Percentiles rank a stretch among this genome's conserved stretches.
Conservation (phyloP, 2,797 vertebrate genomes). For the Falco naumanni region DNA sequence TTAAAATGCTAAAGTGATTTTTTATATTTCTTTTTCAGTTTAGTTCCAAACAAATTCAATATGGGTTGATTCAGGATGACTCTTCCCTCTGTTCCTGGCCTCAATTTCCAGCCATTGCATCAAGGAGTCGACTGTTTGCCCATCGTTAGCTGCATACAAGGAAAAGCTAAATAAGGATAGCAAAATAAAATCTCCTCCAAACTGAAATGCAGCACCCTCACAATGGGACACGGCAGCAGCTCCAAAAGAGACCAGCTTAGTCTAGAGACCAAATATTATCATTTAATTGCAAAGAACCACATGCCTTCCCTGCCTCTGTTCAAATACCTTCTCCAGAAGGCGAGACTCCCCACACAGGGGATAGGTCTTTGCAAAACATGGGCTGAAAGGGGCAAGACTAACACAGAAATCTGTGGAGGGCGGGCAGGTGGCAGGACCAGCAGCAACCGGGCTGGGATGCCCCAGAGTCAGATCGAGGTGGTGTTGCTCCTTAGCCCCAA, state of each 20-base stretch:
- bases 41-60: not conserved
- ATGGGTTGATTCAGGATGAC: not conserved
- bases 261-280: not conserved
- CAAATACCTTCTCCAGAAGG: not conserved
- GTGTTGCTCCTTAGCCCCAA: not conserved
- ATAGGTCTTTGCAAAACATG: not conserved
- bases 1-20: not conserved
- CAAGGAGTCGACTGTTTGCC: not conserved
- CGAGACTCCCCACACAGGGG: not conserved
- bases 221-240: not conserved
- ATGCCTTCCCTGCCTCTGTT: not conserved
- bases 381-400: not conserved
- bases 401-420: fast-evolving
- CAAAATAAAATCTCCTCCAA: not conserved
- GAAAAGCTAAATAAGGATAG: not conserved
- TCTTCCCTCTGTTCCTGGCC: not conserved
- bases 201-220: not conserved
- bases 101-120: not conserved
- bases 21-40: not conserved
- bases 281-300: not conserved
- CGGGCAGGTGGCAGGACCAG: fast-evolving
- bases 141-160: not conserved
- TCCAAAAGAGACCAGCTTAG: not conserved
- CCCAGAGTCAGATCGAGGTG: fast-evolving
- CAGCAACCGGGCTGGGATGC: not conserved